These are phyloP conservation scores for Tinamus major DNA, from an alignment of 2,797 vertebrate species.

Conservation along the genomic window DNA sequence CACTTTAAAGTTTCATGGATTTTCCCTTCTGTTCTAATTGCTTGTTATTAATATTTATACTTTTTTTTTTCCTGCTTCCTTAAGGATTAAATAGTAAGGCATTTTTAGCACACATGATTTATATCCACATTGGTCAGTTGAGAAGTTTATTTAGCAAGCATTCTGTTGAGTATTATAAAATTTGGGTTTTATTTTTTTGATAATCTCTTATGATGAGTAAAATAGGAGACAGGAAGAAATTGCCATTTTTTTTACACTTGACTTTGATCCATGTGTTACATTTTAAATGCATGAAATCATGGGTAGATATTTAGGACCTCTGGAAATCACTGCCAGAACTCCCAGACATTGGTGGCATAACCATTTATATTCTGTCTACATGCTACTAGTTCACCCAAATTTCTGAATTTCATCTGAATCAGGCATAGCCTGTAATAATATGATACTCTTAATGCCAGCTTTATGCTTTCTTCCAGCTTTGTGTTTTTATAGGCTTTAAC, in stretches of 20 bases:
- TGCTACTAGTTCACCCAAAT: background rate
- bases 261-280: background rate
- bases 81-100: background rate
- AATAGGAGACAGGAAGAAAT: background rate
- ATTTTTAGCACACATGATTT: background rate
- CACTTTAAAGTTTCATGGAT: background rate
- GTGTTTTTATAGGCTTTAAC: background rate
- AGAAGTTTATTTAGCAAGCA: background rate
- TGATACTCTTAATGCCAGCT: background rate
- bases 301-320: background rate
- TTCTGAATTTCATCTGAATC: background rate
- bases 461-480: background rate
- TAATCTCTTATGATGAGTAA: background rate
- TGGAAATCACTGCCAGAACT: background rate
- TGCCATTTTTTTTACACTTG: background rate
- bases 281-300: background rate
- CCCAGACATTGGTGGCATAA: background rate
- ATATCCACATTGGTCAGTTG: background rate
- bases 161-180: background rate
- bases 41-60: background rate
- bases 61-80: background rate
- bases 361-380: background rate
- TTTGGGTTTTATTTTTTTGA: background rate
- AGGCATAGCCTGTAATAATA: fast-evolving
- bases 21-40: background rate